Evolutionary conservation across 2,797 vertebrate species (phyloP), one percentile per base, ranked within the genome.

Genomic region (Eurystomus glaucurus): DNA sequence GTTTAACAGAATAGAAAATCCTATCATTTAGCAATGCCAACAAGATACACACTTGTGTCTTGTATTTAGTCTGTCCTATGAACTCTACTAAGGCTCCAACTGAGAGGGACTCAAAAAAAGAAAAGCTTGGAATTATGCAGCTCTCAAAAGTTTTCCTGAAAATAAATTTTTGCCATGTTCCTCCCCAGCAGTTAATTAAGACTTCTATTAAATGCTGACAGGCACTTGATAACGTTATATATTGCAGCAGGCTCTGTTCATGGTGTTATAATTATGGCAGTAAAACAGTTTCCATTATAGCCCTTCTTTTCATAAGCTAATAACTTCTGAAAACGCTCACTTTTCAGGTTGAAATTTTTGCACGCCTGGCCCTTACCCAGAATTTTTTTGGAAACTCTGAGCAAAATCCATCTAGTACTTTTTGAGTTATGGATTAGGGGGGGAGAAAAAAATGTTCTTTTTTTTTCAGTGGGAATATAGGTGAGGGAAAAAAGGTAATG

Each of bases 261-360:
- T 80, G 77, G 93, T 81, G 90, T 90, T 96, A 90, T 90, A 96
- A 96, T 96, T 91, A 93, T 46, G 64, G 92, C 85, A 96, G 61
- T 97, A 97, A 97, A 97, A 55, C 77, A 71, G 89, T 88, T 97
- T 95, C 92, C 94, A 96, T 92, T 85, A 93, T 95, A 93, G 87
- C 85, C 46, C 48, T 78, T 35, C 48, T 96, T 95, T 96, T 96
- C 91, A 93, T 88, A 95, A 95, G 82, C 93, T 90, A 81, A 70
- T 93, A 97, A 97, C 85, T 95, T 95, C 29, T 81, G 80, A 93
- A 94, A 96, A 85, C 90, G 76, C 91, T 94, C 39, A 78, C 80
- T 91, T 93, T 79, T 77, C 84, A 85, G 48, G 2, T 50, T 89
- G 64, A 93, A 79, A 61, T 35, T 82, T 95, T 91, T 79, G 85